These are phyloP conservation scores for Clivina fossor DNA, from an alignment of 2,888 invertebrate species.

Conservation along the genomic window DNA sequence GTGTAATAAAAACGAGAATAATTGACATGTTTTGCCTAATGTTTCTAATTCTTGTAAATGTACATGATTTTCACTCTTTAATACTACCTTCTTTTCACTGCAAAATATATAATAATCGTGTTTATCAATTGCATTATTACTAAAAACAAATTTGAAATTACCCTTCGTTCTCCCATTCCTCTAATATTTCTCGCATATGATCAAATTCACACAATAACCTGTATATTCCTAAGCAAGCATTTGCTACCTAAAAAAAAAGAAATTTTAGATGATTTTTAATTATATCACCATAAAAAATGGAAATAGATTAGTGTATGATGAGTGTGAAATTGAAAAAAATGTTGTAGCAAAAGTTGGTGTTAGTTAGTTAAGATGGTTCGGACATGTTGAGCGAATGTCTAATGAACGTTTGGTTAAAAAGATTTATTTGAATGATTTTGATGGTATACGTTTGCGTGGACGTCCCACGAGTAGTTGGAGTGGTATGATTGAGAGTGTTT, in stretches of 20 bases:
- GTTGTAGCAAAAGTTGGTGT: no score
- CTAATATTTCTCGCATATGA: conserved; percentile 51
- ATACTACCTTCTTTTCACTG: conserved; percentile 54
- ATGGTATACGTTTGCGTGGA: no score
- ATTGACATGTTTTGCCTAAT: conserved; percentile 46
- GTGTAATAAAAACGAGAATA: conserved; percentile 47
- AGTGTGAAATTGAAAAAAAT: no score
- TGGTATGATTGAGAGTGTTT: no score
- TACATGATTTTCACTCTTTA: conserved; percentile 50
- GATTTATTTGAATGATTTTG: no score
- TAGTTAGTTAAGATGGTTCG: no score
- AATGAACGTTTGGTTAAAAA: no score
- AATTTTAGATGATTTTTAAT: background rate
- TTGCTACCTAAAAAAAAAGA: conserved; percentile 53
- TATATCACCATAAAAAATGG: conserved; percentile 23
- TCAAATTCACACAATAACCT: conserved; percentile 53
- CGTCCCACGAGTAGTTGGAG: no score
- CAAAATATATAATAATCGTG: conserved; percentile 36
- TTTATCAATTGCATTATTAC: no score
- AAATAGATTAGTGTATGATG: no score
- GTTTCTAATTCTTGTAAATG: conserved; percentile 51
- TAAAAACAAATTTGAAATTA: no score
- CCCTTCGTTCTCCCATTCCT: conserved; percentile 58
- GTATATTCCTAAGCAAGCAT: conserved; percentile 62
- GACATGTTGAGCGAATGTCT: no score